Conservation (phyloP, 2,113 vertebrate genomes). For the Willisornis vidua region DNA sequence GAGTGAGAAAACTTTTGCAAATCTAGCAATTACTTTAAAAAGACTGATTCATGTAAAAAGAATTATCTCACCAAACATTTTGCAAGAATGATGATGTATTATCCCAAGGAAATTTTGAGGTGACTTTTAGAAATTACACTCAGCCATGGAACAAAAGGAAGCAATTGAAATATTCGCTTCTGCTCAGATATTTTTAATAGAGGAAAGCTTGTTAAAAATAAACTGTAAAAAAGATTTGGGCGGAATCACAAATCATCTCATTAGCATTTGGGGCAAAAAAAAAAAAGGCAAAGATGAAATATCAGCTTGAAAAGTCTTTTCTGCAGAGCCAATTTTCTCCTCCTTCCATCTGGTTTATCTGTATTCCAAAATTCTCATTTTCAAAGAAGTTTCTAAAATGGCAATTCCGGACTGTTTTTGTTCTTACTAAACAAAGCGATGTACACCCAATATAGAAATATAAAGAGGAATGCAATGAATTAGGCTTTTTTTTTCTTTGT, state of each 20-base stretch:
- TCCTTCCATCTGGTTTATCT: conserved; percentile 57
- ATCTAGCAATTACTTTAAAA: not conserved
- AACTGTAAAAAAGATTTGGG: conserved; percentile 52
- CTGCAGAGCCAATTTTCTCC: conserved; percentile 36
- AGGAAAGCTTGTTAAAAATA: conserved; percentile 62
- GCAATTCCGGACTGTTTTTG: conserved; percentile 39
- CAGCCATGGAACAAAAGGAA: conserved; percentile 24
- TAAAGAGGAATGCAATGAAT: not conserved
- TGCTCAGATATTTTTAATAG: conserved; percentile 57
- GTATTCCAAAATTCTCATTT: conserved; percentile 39
- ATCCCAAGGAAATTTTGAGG: conserved; percentile 24
- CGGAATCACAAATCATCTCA: conserved; percentile 56
- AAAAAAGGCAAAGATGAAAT: conserved; percentile 19
- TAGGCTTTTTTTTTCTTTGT: not conserved
- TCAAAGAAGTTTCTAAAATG: conserved; percentile 41
- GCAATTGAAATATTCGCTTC: conserved; percentile 6
- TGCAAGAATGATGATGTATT: not conserved
- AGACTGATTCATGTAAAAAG: not conserved
- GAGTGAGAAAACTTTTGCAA: not conserved
- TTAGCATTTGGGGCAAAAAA: conserved; percentile 36
- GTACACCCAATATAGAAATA: conserved; percentile 13
- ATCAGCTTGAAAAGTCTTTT: conserved; percentile 42
- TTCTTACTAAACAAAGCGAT: conserved; percentile 39
- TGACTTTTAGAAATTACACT: conserved; percentile 42
- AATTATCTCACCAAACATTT: not conserved